phyloP scores from a whole-genome alignment of 2,888 invertebrate genomes.

The Eledona agricola region DNA sequence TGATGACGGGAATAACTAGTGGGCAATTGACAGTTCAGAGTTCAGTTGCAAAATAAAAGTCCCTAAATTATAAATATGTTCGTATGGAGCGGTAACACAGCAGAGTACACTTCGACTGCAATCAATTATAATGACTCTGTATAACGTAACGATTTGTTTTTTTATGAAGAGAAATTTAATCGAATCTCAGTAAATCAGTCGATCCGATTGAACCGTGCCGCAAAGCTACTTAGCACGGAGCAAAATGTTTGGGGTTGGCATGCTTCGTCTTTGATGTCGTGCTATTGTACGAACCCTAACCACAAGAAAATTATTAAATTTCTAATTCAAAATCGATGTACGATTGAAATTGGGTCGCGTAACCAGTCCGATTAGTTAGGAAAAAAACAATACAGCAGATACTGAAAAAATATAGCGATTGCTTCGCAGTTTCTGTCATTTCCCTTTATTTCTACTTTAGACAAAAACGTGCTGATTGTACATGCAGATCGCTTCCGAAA shows the following conservation, averaged over 20 bases:
- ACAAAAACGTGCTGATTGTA: conserved; percentile 20
- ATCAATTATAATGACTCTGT: no score
- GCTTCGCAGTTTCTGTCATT: conserved; percentile 20
- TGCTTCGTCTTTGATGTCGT: conserved; percentile 26
- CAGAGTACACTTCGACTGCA: no score
- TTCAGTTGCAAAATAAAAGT: no score
- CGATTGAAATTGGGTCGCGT: conserved; percentile 29
- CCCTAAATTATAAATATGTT: no score
- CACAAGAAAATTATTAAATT: no score
- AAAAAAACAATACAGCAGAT: conserved; percentile 25
- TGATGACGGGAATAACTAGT: no score
- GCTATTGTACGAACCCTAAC: conserved; percentile 29
- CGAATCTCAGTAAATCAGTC: conserved; percentile 22
- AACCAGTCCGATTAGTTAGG: conserved; percentile 21
- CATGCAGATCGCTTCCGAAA: conserved; percentile 20
- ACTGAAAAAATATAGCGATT: conserved; percentile 11
- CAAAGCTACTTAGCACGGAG: conserved; percentile 25
- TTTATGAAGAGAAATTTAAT: no score
- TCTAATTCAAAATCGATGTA: conserved; percentile 26
- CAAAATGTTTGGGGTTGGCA: conserved; percentile 28
- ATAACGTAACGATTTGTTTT: no score
- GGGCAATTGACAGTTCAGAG: no score
- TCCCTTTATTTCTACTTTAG: conserved; percentile 12
- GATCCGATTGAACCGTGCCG: conserved; percentile 10
- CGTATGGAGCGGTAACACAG: no score